Evolutionary conservation across 2,888 invertebrate species (phyloP), one percentile per base, ranked within the genome.

Genomic region (Melangyna quadrimaculata): DNA sequence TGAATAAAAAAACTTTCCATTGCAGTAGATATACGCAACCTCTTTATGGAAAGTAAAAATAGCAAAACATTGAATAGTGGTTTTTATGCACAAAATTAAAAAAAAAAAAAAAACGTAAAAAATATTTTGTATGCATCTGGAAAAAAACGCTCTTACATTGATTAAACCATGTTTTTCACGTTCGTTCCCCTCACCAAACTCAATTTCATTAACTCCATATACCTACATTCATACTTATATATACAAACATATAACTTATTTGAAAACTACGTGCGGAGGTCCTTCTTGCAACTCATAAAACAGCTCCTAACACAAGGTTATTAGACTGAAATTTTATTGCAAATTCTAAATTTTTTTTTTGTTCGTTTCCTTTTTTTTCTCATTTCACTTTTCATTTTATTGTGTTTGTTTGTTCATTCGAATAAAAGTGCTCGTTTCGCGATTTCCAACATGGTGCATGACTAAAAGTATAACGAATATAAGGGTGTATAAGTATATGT

Each of bases 261-360:
- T 35, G 17, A 63, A 19, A 75, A 71, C 75, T 70, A 65, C 63
- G 75, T 63, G 57, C 59, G n/a, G 57, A 59, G 71, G 65, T 81
- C 77, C 81, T 81, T 75, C 27, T 72, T 70, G 57, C 65, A 72
- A 40, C 43, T 59, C 65, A 77, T 81, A 81, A 81, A 81, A 81
- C 75, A 81, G 75, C 65, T 81, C 81, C 75, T 81, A 81, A 81
- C 75, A 75, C 75, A 57, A 71, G 48, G 71, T 75, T 81, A 81
- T 81, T 81, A 81, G 81, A 81, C 71, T 71, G 81, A 77, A 81
- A 75, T 81, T 81, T 81, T 81, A 81, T 81, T 70, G 65, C 53
- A 40, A 81, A 51, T 65, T 75, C 37, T 63, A 70, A 10, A 53
- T 67, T 59, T 63, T 59, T 59, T 51, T 22, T 24, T 35, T 19